Evolutionary conservation across 2,797 vertebrate genomes (phyloP), one percentile per base, ranked within the genome.

Genomic region (Graptemys geographica): DNA sequence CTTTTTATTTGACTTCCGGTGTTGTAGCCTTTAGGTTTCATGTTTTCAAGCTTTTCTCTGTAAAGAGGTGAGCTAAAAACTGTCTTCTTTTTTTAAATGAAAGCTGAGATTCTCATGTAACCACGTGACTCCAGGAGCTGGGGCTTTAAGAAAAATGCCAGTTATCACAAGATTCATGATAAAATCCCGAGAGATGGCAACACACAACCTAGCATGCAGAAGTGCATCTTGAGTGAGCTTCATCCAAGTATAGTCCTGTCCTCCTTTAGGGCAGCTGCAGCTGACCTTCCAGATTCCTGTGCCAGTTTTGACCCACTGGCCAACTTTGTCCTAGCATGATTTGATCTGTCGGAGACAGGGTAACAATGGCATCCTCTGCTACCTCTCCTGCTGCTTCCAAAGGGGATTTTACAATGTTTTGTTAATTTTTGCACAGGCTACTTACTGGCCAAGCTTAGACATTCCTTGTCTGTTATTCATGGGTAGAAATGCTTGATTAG

Each of bases 401-500:
- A 94, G 91, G 25, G 0, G 53, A 87, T 96, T 97, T 97, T 90
- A 93, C 81, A 86, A 23, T 81, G 91, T 90, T 95, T 83, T 91
- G 92, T 84, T 94, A 80, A 93, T 97, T 96, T 94, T 97, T 96
- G 69, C 83, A 81, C 90, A 91, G 93, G 69, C 93, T 95, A 31
- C 83, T 55, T 91, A 74, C 88, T 88, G 93, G 86, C 96, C 93
- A 90, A 94, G 72, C 0, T 0, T 83, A 95, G 86, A 69, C 91
- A 94, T 96, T 96, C 91, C 82, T 90, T 93, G 86, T 87, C 92
- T 96, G 83, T 94, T 95, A 92, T 94, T 96, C 88, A 92, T 74
- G 81, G 69, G 93, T 79, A 97, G 90, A 96, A 97, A 95, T 52
- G 80, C 90, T 92, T 95, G 89, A 91, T 95, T 97, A 95, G 96